phyloP scores from a whole-genome alignment of 2,113 vertebrate genomes.

The Potamarius usumacintae region DNA sequence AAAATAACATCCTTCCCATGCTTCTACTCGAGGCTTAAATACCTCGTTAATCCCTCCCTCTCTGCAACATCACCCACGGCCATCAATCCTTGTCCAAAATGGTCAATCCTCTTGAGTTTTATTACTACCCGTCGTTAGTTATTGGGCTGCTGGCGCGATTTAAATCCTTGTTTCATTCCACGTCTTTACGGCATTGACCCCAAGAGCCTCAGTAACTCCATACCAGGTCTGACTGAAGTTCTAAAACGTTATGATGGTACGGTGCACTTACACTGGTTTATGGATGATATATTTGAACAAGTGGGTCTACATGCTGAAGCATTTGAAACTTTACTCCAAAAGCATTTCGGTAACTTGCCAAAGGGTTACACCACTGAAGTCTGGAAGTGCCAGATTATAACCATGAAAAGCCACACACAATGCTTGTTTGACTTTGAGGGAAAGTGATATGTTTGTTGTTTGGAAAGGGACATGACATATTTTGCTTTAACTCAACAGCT shows the following conservation, averaged over 20 bases:
- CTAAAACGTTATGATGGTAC: slow-evolving; percentile 37
- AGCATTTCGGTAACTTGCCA: slow-evolving; percentile 19
- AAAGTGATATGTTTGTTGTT: slow-evolving; percentile 11
- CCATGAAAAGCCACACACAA: not conserved
- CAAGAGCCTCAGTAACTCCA: slow-evolving; percentile 36
- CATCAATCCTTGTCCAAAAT: slow-evolving; percentile 47
- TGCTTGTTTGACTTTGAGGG: not conserved
- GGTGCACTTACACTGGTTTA: slow-evolving; percentile 11
- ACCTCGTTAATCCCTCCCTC: slow-evolving; percentile 57
- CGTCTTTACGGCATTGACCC: slow-evolving; percentile 34
- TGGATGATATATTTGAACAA: slow-evolving; percentile 18
- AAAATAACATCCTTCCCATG: slow-evolving; percentile 62
- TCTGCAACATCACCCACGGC: slow-evolving; percentile 53
- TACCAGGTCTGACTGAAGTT: slow-evolving; percentile 31
- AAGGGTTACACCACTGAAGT: not conserved
- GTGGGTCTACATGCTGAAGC: not conserved
- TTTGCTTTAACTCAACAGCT: not conserved
- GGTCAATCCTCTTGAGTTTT: slow-evolving; percentile 52
- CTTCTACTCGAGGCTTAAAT: slow-evolving; percentile 49
- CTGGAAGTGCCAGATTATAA: not conserved
- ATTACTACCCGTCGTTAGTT: slow-evolving; percentile 38
- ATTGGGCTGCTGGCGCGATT: slow-evolving; percentile 44
- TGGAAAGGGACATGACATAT: slow-evolving; percentile 10
- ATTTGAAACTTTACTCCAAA: slow-evolving; percentile 23
- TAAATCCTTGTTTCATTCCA: slow-evolving; percentile 49